Base-by-base conservation (phyloP, 2,888 invertebrate genomes). In the Synanthedon myopaeformis region DNA sequence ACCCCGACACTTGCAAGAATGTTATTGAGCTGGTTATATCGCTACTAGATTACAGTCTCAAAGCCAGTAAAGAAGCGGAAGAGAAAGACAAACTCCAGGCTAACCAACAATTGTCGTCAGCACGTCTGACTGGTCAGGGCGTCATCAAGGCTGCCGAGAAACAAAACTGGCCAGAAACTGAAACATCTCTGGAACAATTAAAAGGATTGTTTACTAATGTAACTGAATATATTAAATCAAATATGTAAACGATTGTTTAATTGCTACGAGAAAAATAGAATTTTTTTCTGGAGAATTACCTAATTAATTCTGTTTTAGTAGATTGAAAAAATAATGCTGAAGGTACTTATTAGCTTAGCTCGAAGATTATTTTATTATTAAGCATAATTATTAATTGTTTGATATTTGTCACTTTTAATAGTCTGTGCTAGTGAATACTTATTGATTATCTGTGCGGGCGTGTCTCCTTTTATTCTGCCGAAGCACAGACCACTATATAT, bases 11-110 rank as follows among this genome's bases (percentile, higher is more conserved):
- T 4, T 91, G 92, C 63, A 76, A 88, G 56, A 89, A 91, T 67
- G 91, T 94, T 0, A 74, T 94, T 12, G 77, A 89, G 53, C 71
- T 93, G 8, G 91, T 92, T 48, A 73, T 79, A 17, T 83, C 88
- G 52, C 76, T 94, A 17, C 88, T 91, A 12, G 88, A 91, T 57
- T 78, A 82, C 35, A 90, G 91, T 56, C 65, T 91, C 45, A 86
- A 88, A 56, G 90, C 91, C 1, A 71, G 80, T 1, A 75, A 84
- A 49, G 83, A 84, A 8, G 76, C 83, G 1, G 74, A 76, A 6
- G 83, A 83, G 2, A 82, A 81, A 10, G 89, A 89, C 17, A 84
- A 83, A 51, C 78, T 81, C 1, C 87, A 89, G 71, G 87, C 89
- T 0, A 82, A 88, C 13, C 90, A 90, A 12, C 89, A 89, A 58